A percentile compares a stretch with the other conserved stretches of the same genome.
These are phyloP conservation scores for Pelodytes ibericus DNA, from an alignment of 2,797 vertebrate genomes.

Conservation along the genomic window DNA sequence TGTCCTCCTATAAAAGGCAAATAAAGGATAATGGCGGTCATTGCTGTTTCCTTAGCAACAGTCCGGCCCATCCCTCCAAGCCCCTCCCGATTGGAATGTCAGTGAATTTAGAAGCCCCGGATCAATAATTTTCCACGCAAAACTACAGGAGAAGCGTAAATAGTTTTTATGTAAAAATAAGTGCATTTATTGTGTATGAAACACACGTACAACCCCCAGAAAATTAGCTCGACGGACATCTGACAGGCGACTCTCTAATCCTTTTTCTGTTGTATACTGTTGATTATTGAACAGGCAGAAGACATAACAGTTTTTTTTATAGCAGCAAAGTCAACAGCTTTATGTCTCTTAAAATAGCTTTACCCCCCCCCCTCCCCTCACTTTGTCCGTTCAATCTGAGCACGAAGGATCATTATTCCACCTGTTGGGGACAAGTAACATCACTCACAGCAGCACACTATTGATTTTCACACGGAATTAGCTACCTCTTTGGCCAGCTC, in stretches of 20 bases:
- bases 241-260: conserved; percentile 15
- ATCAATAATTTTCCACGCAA: no score
- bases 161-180: no score
- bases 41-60: no score
- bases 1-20: no score
- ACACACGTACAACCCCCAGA: no score
- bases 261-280: conserved; percentile 17
- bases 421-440: conserved; percentile 50
- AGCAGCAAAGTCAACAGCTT: conserved; percentile 48
- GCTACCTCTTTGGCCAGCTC: conserved; percentile 30
- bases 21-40: no score
- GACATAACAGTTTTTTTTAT: conserved; percentile 51
- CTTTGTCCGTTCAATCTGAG: conserved; percentile 46
- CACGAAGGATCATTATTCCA: conserved; percentile 38
- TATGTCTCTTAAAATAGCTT: conserved; percentile 49
- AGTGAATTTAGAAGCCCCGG: no score
- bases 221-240: no score
- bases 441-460: conserved; percentile 39
- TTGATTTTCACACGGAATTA: conserved; percentile 51
- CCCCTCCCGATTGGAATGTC: no score
- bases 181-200: no score
- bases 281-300: conserved; percentile 32
- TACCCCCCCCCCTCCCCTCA: conserved; percentile 39
- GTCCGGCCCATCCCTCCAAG: no score
- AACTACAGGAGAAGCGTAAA: no score